phyloP scores from a whole-genome alignment of 2,113 vertebrate species.

The Sinocyclocheilus grahami region DNA sequence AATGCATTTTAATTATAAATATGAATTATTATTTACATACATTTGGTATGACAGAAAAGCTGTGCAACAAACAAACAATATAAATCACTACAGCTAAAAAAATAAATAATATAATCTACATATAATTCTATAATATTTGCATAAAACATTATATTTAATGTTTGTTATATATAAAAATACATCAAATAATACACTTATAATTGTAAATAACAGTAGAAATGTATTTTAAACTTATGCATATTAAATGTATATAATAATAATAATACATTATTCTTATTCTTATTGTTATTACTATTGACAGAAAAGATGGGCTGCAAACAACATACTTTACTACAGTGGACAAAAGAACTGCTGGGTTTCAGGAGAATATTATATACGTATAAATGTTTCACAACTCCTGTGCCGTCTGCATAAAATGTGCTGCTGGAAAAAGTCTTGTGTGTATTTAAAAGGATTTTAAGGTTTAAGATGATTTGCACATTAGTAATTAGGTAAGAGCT shows the following conservation, averaged over 20 bases:
- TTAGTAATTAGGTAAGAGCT: conserved; percentile 23
- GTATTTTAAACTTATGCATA: background rate
- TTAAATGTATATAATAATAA: background rate
- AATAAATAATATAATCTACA: background rate
- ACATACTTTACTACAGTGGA: too few species aligned
- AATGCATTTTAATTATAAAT: background rate
- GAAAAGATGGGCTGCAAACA: too few species aligned
- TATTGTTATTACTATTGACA: background rate
- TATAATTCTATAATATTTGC: background rate
- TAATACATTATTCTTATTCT: background rate
- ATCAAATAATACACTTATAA: background rate
- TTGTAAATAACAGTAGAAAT: background rate
- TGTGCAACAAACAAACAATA: background rate
- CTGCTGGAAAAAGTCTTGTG: background rate
- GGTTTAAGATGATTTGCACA: background rate
- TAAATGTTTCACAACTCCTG: background rate
- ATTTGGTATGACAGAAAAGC: background rate
- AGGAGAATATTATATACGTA: background rate
- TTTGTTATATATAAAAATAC: background rate
- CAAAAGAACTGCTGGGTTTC: background rate
- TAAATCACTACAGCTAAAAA: background rate
- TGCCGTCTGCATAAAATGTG: background rate
- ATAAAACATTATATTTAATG: background rate
- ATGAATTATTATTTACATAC: background rate
- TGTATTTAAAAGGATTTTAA: conserved; percentile 8